Evolutionary conservation across 2,113 vertebrate genomes (phyloP), one percentile per base, ranked within the genome.

Genomic region (Strigops habroptila): DNA sequence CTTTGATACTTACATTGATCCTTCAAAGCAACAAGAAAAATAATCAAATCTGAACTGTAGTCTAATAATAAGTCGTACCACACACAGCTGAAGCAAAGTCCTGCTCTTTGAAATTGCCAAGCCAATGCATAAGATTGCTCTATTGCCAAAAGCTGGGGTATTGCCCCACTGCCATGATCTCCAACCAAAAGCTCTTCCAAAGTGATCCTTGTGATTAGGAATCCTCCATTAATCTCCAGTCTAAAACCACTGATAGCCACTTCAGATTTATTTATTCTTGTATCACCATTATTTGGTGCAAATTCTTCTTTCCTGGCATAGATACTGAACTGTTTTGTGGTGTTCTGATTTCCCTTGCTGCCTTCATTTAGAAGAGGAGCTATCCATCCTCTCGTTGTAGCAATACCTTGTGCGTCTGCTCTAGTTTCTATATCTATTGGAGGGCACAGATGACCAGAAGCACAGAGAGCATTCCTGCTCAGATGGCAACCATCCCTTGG

Each of bases 1-100:
- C 71, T 90, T 90, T 78, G 92, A 89, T 37, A 44, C 39, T 49
- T 57, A 15, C 9, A 93, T 78, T 76, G 94, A 96, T 82, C 91
- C 43, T 70, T 70, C 39, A 71, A 69, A 91, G 28, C 37, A 91
- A 88, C 57, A 86, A 65, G 68, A 75, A 92, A 80, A 90, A 88
- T 51, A 84, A 92, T 67, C 53, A 91, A 43, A 87, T 67, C 35
- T 63, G 49, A 85, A 30, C 39, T n/a, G 39, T 51, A 59, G 15
- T 80, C 92, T 75, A 79, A 52, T 25, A 82, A 1, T 15, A 73
- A 68, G 19, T 76, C 55, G n/a, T 37, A 55, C 37, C 46, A 59
- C 39, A 69, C 55, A 46, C 1, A 4, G 71, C 27, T 64, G 76
- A 96, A 91, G 52, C 25, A 78, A 90, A 64, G 4, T 18, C 49